A percentile compares a stretch with the other conserved stretches of the same genome.
These are phyloP conservation scores for Idaea aversata DNA, from an alignment of 2,888 invertebrate genomes.

Conservation along the genomic window DNA sequence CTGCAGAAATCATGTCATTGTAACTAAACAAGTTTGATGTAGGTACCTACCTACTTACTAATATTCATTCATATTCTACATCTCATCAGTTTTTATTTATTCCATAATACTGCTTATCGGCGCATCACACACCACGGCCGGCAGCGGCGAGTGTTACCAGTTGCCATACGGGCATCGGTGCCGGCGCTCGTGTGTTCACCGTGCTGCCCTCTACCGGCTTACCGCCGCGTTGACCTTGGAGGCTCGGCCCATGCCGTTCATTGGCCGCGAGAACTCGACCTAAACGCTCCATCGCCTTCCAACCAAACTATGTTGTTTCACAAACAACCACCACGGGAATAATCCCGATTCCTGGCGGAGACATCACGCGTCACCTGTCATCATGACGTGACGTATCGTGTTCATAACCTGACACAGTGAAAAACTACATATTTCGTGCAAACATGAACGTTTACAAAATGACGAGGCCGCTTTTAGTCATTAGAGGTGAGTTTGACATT, in stretches of 20 bases:
- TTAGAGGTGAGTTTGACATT: constrained; percentile 59
- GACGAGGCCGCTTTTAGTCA: constrained; percentile 51
- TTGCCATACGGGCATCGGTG: constrained; percentile 72
- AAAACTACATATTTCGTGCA: constrained; percentile 47
- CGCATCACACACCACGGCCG: constrained; percentile 57
- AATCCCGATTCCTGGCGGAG: constrained; percentile 52
- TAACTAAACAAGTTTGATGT: constrained; percentile 31
- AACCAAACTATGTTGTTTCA: constrained; percentile 65
- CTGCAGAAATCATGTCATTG: not conserved
- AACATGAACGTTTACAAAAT: constrained; percentile 56
- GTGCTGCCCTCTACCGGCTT: constrained; percentile 61
- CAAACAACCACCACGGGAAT: constrained; percentile 48
- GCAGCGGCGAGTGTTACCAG: constrained; percentile 29
- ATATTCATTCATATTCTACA: constrained; percentile 70
- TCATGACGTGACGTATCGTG: constrained; percentile 66
- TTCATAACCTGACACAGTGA: constrained; percentile 62
- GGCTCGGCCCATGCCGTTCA: constrained; percentile 65
- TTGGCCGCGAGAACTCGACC: constrained; percentile 68
- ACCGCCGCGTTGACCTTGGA: constrained; percentile 50
- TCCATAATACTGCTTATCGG: constrained; percentile 75
- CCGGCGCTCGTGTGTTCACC: constrained; percentile 55
- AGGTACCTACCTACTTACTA: constrained; percentile 35
- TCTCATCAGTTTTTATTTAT: constrained; percentile 68
- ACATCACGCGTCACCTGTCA: constrained; percentile 68
- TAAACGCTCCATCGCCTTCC: constrained; percentile 55